Evolutionary conservation across 2,888 invertebrate genomes (phyloP), one percentile per base, ranked within the genome.

Genomic region (Eugnorisma glareosa): DNA sequence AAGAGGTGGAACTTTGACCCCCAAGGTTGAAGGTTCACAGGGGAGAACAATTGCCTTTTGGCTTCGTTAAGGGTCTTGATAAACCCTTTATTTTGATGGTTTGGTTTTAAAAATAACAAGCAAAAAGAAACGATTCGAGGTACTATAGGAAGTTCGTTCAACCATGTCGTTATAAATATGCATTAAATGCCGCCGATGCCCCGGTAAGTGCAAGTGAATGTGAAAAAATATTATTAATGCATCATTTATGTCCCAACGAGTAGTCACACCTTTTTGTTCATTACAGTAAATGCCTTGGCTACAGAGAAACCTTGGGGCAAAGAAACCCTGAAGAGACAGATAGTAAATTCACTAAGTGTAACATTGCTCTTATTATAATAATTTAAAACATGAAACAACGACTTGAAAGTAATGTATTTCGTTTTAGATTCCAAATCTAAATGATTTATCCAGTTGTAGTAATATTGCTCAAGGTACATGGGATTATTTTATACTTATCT

Each of bases 101-200:
- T 67, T 64, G 11, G 13, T 45, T 8, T 28, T 51, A 37, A 40
- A 63, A 75, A 51, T 28, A 45, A 28, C 31, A 45, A 59, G 10
- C n/a, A 24, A 61, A 61, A 43, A 43, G 21, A 80, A 67, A 67
- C 15, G 4, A 18, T 63, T 37, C 21, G 2, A n/a, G 31, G 7
- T 45, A n/a, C 51, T 77, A n/a, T 11, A 64, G 40, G 71, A 79
- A 73, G 79, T 79, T 73, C 51, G 28, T 73, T 79, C 59, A 73
- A 79, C 51, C 79, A 67, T 73, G 28, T 59, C 48, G 35, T 35
- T 43, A 57, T 72, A 15, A 72, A 43, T 79, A 67, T 59, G 66
- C 64, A 51, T 51, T 72, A 48, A 51, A 79, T 21, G 11, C 71
- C 24, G 13, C 11, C n/a, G n/a, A n/a, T n/a, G n/a, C n/a, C n/a